Conservation (phyloP, 2,888 invertebrate genomes). For the Dastarcus helophoroides region DNA sequence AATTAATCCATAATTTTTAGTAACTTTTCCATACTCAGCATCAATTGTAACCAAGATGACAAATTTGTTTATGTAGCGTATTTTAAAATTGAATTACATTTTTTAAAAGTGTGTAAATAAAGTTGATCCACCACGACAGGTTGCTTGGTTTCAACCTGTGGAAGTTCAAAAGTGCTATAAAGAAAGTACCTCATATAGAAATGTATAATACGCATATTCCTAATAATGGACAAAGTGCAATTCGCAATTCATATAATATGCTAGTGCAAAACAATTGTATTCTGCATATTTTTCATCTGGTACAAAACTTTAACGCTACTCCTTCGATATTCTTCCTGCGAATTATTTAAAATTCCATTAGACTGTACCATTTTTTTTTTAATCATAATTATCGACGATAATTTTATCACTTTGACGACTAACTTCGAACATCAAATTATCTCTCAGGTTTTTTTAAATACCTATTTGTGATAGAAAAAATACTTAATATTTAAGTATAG, state of each 20-base stretch:
- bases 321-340: no score
- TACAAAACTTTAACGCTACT: background rate
- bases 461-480: slow-evolving; percentile 30
- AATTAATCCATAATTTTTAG: no score
- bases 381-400: slow-evolving; percentile 2
- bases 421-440: no score
- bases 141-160: no score
- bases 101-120: no score
- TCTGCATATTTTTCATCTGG: slow-evolving; percentile 2
- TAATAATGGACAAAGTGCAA: slow-evolving; percentile 34
- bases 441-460: slow-evolving; percentile 23
- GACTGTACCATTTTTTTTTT: background rate
- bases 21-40: no score
- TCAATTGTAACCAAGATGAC: no score
- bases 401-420: no score
- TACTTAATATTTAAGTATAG: slow-evolving; percentile 37
- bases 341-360: slow-evolving; percentile 1
- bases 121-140: no score
- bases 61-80: no score
- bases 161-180: slow-evolving; percentile 32
- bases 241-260: slow-evolving; percentile 25
- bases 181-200: slow-evolving; percentile 35
- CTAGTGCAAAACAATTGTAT: slow-evolving; percentile 26
- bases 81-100: no score
- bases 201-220: slow-evolving; percentile 24